Conservation (phyloP, 2,888 invertebrate species). For the Pachliopta kotzebuea region DNA sequence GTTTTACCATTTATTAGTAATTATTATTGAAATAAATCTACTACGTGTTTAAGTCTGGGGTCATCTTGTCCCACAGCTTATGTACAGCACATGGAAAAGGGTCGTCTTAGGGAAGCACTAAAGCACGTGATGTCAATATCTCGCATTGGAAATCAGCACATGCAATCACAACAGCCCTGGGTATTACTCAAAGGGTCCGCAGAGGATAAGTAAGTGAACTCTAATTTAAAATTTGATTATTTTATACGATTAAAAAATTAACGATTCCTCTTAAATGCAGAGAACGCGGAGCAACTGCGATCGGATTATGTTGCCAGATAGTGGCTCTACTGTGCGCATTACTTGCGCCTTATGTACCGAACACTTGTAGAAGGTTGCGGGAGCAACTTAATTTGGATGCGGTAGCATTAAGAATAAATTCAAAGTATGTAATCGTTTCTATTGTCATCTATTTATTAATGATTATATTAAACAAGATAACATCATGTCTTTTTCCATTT, state of each 20-base stretch:
- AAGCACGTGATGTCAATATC: constrained; percentile 91
- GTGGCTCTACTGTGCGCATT: constrained; percentile 86
- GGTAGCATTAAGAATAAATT: constrained; percentile 71
- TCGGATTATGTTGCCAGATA: constrained; percentile 88
- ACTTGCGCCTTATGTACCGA: constrained; percentile 95
- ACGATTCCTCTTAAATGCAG: constrained; percentile 39
- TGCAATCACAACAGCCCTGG: constrained; percentile 98
- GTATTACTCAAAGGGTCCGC: constrained; percentile 89
- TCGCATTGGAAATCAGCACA: constrained; percentile 96
- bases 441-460: background rate
- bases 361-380: constrained; percentile 84
- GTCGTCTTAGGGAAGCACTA: constrained; percentile 91
- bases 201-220: constrained; percentile 84
- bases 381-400: constrained; percentile 85
- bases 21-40: background rate
- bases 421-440: constrained; percentile 63
- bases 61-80: constrained; percentile 73
- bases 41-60: background rate
- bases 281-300: constrained; percentile 88
- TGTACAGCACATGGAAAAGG: constrained; percentile 86
- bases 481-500: background rate
- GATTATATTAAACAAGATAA: background rate
- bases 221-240: background rate
- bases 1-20: no score
- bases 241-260: no score